A percentile compares a stretch with the other conserved stretches of the same genome.
These are phyloP conservation scores for Ochlodes sylvanus DNA, from an alignment of 2,888 invertebrate species.

Conservation along the genomic window DNA sequence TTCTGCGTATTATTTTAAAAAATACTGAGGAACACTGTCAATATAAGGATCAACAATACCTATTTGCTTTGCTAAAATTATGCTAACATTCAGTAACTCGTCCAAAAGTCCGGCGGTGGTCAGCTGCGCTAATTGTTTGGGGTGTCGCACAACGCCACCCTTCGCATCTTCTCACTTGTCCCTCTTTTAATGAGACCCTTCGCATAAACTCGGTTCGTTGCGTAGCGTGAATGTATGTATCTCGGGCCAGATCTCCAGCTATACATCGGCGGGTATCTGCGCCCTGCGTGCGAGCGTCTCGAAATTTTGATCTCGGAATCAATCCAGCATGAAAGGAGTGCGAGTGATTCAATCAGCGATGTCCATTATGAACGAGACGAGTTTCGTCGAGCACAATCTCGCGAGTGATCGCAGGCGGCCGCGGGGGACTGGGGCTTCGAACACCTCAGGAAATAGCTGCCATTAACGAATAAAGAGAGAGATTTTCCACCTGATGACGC, in stretches of 20 bases:
- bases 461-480: conserved; percentile 68
- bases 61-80: conserved; percentile 47
- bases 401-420: conserved; percentile 57
- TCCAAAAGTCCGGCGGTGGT: conserved; percentile 47
- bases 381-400: conserved; percentile 63
- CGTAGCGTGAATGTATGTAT: neutral
- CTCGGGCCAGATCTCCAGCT: neutral
- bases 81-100: conserved; percentile 45
- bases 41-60: too few relatives aligned
- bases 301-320: conserved; percentile 61
- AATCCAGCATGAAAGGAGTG: conserved; percentile 65
- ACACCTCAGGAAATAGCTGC: conserved; percentile 58
- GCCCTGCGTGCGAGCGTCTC: neutral
- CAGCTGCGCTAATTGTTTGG: conserved; percentile 51
- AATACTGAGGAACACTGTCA: too few relatives aligned
- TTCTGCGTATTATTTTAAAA: too few relatives aligned
- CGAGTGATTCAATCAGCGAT: conserved; percentile 69
- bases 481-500: conserved; percentile 68
- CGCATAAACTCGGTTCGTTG: conserved; percentile 21
- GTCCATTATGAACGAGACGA: conserved; percentile 67
- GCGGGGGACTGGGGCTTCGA: conserved; percentile 40
- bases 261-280: neutral
- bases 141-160: conserved; percentile 44
- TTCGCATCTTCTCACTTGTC: conserved; percentile 39
- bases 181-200: conserved; percentile 50